phyloP scores from a whole-genome alignment of 2,888 invertebrate genomes.

The Tanytarsus gracilentus region DNA sequence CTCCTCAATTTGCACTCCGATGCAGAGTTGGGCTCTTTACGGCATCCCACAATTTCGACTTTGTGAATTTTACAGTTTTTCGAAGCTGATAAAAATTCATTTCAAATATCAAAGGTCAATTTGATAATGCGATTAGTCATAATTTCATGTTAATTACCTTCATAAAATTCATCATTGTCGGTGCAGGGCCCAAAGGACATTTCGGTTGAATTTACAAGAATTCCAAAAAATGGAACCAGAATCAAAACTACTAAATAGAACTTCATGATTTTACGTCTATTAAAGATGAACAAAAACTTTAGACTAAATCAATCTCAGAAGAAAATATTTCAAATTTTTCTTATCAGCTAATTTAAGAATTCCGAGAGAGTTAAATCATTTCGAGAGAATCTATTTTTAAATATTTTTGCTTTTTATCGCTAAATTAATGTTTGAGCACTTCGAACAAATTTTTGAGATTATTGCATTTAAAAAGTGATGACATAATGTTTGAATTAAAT shows the following conservation, averaged over 20 bases:
- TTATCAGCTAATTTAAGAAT: not conserved
- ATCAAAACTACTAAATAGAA: not conserved
- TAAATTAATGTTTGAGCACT: not conserved
- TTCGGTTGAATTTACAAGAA: not conserved
- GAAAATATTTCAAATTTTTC: not conserved
- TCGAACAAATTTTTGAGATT: too few relatives aligned
- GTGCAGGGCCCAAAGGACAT: not conserved
- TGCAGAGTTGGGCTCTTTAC: constrained; percentile 41
- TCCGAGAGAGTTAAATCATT: too few relatives aligned
- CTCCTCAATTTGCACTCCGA: constrained; percentile 46
- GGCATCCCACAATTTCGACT: constrained; percentile 50
- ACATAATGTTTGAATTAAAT: too few relatives aligned
- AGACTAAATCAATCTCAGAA: not conserved
- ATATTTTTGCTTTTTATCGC: not conserved
- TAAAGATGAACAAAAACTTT: not conserved
- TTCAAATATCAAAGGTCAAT: constrained; percentile 14
- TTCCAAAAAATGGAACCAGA: not conserved
- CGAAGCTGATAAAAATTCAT: not conserved
- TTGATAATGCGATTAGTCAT: not conserved
- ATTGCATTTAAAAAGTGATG: too few relatives aligned
- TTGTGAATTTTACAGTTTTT: constrained; percentile 47
- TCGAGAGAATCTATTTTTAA: too few relatives aligned
- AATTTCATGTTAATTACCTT: not conserved
- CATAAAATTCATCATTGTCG: not conserved
- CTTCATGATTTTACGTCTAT: not conserved